phyloP scores from a whole-genome alignment of 1,140 invertebrate species.

The Thalassaphorura encarpata region DNA sequence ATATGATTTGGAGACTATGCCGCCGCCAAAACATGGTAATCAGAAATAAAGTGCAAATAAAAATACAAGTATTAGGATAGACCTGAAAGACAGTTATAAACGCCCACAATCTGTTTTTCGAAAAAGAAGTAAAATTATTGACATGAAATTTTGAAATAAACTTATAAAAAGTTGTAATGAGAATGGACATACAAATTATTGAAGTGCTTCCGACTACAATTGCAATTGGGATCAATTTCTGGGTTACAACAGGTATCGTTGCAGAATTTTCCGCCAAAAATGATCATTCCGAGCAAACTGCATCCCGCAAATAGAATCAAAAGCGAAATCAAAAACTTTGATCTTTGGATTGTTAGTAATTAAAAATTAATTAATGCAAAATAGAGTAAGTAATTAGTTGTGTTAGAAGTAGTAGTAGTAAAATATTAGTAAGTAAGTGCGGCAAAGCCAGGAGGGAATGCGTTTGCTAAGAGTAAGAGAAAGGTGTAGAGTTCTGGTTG shows the following conservation, averaged over 20 bases:
- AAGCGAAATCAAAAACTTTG: too few species aligned
- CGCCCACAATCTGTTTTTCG: not conserved
- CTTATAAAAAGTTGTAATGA: not conserved
- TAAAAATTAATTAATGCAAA: too few species aligned
- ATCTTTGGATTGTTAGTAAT: too few species aligned
- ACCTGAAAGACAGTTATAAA: not conserved
- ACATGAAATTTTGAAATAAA: not conserved
- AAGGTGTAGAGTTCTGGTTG: too few species aligned
- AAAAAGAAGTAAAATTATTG: not conserved
- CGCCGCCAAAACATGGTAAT: too few species aligned
- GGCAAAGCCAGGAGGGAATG: too few species aligned
- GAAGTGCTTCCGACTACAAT: slow-evolving; percentile 61
- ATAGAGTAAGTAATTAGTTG: too few species aligned
- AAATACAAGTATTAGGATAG: not conserved
- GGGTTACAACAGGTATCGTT: slow-evolving; percentile 42
- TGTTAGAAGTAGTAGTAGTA: too few species aligned
- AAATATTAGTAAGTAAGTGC: too few species aligned
- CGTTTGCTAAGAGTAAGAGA: too few species aligned
- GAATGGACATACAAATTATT: slow-evolving; percentile 40
- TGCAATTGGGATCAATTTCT: slow-evolving; percentile 53
- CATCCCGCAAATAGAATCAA: slow-evolving; percentile 30
- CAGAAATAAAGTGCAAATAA: too few species aligned
- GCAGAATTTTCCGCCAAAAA: slow-evolving; percentile 99
- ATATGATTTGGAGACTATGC: too few species aligned
- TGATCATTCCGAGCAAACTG: slow-evolving; percentile 96